Evolutionary conservation across 2,888 invertebrate species (phyloP).

Genomic region (Apamea epomidion): DNA sequence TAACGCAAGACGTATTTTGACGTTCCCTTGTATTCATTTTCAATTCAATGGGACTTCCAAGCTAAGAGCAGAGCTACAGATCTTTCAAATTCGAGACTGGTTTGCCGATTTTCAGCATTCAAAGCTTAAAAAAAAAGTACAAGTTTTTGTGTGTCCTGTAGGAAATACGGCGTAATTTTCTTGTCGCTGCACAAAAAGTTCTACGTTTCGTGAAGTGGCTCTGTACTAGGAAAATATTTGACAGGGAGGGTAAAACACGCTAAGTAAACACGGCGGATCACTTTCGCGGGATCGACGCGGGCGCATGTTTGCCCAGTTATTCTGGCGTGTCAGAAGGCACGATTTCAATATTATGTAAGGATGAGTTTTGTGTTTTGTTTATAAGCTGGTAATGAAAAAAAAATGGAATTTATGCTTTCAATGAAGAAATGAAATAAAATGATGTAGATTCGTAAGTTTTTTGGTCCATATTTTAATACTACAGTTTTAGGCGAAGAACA

Average conservation of each 20-base stretch:
- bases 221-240: constrained; percentile 19
- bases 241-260: constrained; percentile 10
- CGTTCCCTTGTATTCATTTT: background rate
- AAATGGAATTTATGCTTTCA: background rate
- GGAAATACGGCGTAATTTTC: background rate
- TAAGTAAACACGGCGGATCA: constrained; percentile 34
- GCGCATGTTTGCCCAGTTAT: constrained; percentile 21
- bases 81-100: background rate
- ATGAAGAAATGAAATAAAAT: background rate
- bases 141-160: background rate
- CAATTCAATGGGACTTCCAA: constrained; percentile 3
- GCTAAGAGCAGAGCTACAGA: background rate
- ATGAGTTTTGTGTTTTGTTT: background rate
- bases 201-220: constrained; percentile 27
- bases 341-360: background rate
- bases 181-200: constrained; percentile 7
- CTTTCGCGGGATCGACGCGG: constrained; percentile 18
- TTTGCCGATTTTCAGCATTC: background rate
- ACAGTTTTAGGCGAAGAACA: background rate
- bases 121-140: too few relatives aligned
- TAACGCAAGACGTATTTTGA: background rate
- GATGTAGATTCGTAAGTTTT: background rate
- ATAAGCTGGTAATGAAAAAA: background rate
- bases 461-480: background rate
- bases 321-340: background rate